Conservation (phyloP, 2,113 vertebrate genomes). For the Podarcis raffonei region DNA sequence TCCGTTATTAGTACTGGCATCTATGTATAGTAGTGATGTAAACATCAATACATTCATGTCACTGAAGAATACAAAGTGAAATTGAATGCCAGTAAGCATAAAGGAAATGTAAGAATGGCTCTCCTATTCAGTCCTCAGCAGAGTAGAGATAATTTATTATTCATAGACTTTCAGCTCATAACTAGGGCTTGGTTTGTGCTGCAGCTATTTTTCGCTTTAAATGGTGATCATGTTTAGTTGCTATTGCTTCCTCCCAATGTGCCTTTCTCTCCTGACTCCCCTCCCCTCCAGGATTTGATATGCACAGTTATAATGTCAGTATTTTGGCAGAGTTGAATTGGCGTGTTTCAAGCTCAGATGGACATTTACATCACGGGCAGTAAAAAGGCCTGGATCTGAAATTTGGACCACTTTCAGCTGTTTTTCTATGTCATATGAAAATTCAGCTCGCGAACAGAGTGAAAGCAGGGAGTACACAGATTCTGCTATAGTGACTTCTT, state of each 20-base stretch:
- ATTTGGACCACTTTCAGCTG: neutral
- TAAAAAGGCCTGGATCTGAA: neutral
- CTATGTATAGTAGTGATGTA: slow-evolving; percentile 43
- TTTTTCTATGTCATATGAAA: neutral
- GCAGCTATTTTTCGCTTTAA: slow-evolving; percentile 57
- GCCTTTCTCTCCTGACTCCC: neutral
- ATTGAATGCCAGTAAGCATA: slow-evolving; percentile 57
- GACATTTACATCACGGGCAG: neutral
- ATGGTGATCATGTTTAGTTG: slow-evolving; percentile 53
- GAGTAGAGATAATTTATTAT: slow-evolving; percentile 69
- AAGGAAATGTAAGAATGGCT: slow-evolving; percentile 38
- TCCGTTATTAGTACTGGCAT: slow-evolving; percentile 36
- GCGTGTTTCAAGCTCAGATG: neutral
- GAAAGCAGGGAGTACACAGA: neutral
- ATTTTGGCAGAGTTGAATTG: neutral
- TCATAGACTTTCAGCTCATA: slow-evolving; percentile 58
- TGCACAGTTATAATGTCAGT: neutral
- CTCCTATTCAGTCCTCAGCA: slow-evolving; percentile 56
- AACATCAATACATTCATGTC: slow-evolving; percentile 66
- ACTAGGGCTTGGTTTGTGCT: slow-evolving; percentile 53
- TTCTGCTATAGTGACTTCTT: neutral
- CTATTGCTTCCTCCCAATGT: neutral
- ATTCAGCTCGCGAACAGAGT: neutral
- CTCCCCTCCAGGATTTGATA: neutral
- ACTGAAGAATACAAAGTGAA: slow-evolving; percentile 57